Evolutionary conservation across 2,888 invertebrate genomes (phyloP), one percentile per base, ranked within the genome.

Genomic region (Lamproptera curius): DNA sequence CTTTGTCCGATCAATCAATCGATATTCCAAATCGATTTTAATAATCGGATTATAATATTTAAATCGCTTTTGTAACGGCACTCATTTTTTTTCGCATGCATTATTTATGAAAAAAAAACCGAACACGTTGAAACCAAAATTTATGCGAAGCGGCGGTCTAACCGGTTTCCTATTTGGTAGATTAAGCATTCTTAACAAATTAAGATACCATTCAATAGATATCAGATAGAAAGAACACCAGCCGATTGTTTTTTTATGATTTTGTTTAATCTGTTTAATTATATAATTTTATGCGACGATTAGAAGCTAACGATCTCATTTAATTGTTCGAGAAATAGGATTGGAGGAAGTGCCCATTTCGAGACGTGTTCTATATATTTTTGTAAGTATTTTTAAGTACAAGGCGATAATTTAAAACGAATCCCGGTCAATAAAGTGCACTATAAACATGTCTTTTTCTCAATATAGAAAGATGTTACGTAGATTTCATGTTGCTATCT

Each of bases 101-200:
- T 46, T 39, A 40, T 35, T 34, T 11, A 39, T 34, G 34, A 26
- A 20, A 20, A 20, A 20, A 20, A 20, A 31, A 5, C n/a, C 31
- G 33, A 23, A 31, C 28, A 11, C 41, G 28, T 37, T 42, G 14
- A 16, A 13, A 36, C 31, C 13, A 14, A 20, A n/a, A 36, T 31
- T 31, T 15, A 41, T 37, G 28, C 17, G 26, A 17, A 42, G 17
- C 36, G n/a, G 16, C 26, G 20, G 17, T 17, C 16, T 8, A 4
- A 46, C 46, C 28, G 35, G 46, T 46, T 41, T 16, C n/a, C 8
- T 23, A 16, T 23, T 31, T 16, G 35, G 28, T 31, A 31, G 31
- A 31, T 31, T 31, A 31, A 31, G 31, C 31, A 31, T 41, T 46
- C 13, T n/a, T 5, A 41, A 46, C 41, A 46, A 46, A 46, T 46